Percentiles rank a stretch among this genome's conserved stretches.
Evolutionary conservation across 2,888 invertebrate genomes (phyloP).

Genomic region (Lasius platythorax): DNA sequence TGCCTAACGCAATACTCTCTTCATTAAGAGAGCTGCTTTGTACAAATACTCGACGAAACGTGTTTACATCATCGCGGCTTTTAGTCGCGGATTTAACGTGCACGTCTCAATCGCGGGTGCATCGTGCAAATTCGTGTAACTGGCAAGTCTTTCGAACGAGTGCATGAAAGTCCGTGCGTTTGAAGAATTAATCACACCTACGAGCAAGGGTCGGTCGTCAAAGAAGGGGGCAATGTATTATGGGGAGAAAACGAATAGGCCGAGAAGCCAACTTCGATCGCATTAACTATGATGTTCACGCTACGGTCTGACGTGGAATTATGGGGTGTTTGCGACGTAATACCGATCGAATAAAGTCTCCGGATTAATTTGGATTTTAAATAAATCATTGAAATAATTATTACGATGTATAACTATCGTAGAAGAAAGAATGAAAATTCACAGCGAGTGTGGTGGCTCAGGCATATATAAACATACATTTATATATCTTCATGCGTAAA

Average conservation of each 20-base stretch:
- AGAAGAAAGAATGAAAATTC: neutral
- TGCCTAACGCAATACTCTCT: neutral
- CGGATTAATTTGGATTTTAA: neutral
- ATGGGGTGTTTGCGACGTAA: neutral
- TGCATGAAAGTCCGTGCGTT: conserved; percentile 57
- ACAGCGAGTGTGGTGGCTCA: neutral
- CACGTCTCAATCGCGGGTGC: conserved; percentile 61
- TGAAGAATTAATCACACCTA: conserved; percentile 70
- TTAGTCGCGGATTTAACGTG: conserved; percentile 51
- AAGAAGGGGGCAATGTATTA: conserved; percentile 41
- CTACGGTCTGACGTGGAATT: conserved; percentile 3
- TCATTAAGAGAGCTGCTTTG: neutral
- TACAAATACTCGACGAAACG: conserved; percentile 2
- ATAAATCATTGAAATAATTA: neutral
- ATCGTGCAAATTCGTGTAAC: conserved; percentile 63
- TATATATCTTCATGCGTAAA: neutral
- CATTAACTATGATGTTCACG: conserved; percentile 50
- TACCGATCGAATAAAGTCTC: neutral
- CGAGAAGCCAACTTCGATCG: conserved; percentile 42
- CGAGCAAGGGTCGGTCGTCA: conserved; percentile 55
- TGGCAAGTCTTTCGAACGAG: conserved; percentile 59
- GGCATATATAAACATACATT: neutral
- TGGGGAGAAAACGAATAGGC: conserved; percentile 37
- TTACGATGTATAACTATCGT: neutral
- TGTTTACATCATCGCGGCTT: neutral